Conservation (phyloP, 1,140 invertebrate genomes). For the Formica exsecta region DNA sequence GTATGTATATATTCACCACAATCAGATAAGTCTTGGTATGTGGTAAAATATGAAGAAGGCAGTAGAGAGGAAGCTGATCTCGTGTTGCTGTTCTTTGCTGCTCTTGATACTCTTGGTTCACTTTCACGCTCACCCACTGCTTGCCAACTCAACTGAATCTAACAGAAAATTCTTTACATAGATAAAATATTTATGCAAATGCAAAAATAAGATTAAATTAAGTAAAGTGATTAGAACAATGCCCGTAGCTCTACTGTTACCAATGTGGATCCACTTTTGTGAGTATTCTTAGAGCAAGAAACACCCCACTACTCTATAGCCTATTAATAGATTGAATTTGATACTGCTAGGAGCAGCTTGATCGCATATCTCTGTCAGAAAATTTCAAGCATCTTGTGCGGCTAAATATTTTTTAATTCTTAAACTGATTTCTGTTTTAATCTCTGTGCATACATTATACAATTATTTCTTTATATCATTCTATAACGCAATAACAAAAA, state of each 20-base stretch:
- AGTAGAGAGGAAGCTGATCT: slow-evolving; percentile 66
- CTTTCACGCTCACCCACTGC: slow-evolving; percentile 74
- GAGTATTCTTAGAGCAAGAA: slow-evolving; percentile 81
- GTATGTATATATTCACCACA: slow-evolving; percentile 72
- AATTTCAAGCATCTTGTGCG: not conserved
- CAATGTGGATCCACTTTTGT: slow-evolving; percentile 77
- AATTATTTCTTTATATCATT: not conserved
- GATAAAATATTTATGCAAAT: not conserved
- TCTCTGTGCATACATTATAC: too few species aligned
- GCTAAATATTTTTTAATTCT: slow-evolving; percentile 12
- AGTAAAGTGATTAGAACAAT: slow-evolving; percentile 42
- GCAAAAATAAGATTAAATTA: not conserved
- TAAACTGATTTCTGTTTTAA: not conserved
- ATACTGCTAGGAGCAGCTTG: slow-evolving; percentile 26
- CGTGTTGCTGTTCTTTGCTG: slow-evolving; percentile 80
- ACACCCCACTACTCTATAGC: slow-evolving; percentile 77
- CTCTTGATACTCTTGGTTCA: slow-evolving; percentile 53
- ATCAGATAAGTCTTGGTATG: slow-evolving; percentile 78
- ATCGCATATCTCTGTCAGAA: not conserved
- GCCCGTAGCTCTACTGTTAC: slow-evolving; percentile 67
- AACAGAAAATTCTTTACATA: slow-evolving; percentile 41
- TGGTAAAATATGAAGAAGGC: slow-evolving; percentile 65
- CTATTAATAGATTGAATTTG: slow-evolving; percentile 80
- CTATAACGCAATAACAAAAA: not conserved
- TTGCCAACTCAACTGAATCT: slow-evolving; percentile 81